Conservation (phyloP, 1,140 invertebrate genomes). For the Zaprionus ornatus region DNA sequence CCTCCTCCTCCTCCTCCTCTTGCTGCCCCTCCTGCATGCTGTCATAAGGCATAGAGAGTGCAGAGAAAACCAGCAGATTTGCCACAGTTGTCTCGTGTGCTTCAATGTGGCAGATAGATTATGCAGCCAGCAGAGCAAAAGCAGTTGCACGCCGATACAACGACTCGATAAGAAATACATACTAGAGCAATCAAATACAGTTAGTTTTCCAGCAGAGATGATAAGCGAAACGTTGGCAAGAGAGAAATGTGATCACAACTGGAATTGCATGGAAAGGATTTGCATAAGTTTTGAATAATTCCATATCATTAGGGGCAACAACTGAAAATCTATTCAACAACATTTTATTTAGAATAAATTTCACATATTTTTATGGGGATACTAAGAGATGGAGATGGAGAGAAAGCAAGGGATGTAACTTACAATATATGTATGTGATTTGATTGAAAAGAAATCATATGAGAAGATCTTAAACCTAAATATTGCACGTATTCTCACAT, state of each 20-base stretch:
- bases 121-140: slow-evolving; percentile 12
- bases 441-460: neutral
- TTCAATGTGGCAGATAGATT: slow-evolving; percentile 21
- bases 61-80: slow-evolving; percentile 41
- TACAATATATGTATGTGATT: neutral
- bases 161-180: slow-evolving; percentile 21
- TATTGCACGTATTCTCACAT: too few relatives aligned
- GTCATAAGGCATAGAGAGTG: slow-evolving; percentile 50
- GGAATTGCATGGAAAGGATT: neutral
- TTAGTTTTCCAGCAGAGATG: neutral
- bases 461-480: too few relatives aligned
- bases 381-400: neutral
- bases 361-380: neutral
- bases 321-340: neutral
- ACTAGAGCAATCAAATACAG: slow-evolving; percentile 12
- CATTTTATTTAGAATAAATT: neutral
- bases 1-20: neutral
- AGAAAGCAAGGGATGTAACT: neutral
- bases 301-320: neutral
- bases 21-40: slow-evolving; percentile 7
- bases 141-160: slow-evolving; percentile 20
- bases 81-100: slow-evolving; percentile 8
- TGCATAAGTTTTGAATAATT: neutral
- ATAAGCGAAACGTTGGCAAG: neutral
- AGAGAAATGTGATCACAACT: neutral